Base-by-base conservation (phyloP, 23 tunicate species). In the Ciona savignyi region DNA sequence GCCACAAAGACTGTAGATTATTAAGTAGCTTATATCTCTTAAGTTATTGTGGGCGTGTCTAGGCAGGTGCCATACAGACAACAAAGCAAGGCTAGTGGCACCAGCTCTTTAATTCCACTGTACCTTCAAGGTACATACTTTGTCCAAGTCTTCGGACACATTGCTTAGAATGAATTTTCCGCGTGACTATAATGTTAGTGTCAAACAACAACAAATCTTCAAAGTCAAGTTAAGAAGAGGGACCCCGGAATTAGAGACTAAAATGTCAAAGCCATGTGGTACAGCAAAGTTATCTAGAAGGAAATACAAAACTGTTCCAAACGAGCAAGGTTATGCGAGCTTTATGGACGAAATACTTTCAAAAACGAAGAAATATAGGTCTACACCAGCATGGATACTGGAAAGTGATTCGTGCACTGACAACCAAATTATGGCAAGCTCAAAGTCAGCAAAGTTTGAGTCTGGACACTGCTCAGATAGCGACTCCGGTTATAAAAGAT, bases 401-500 rank as follows among this genome's bases (percentile, higher is more conserved):
- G 76, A 72, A 48, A 24, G n/a, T 1, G 76, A 72, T 29, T n/a
- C n/a, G n/a, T 1, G 4, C 3, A 42, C 48, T 22, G 51, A 33
- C 6, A 30, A 29, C 2, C 9, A 30, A 51, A 33, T 29, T 23
- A 27, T 34, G 1, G 25, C 33, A 32, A 33, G 2, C 6, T 19
- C 15, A 27, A 69, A 69, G 32, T 29, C 32, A 69, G n/a, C n/a
- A n/a, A 33, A 11, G 21, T 49, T 29, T 23, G 73, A 69, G 29
- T 29, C 33, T 1, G 51, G 32, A 2, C 9, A 51, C 22, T 25
- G 33, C 48, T 42, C 69, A 2, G 78, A 74, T 33, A 61, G 68
- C 29, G 78, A 74, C 62, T 74, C 78, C n/a, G 78, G 78, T 1
- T 74, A 62, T 32, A 62, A 68, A 30, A 29, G 69, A 31, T 62